Percentiles rank a stretch among this genome's conserved stretches.
Evolutionary conservation across 2,888 invertebrate species (phyloP).

Genomic region (Dryococelus australis): DNA sequence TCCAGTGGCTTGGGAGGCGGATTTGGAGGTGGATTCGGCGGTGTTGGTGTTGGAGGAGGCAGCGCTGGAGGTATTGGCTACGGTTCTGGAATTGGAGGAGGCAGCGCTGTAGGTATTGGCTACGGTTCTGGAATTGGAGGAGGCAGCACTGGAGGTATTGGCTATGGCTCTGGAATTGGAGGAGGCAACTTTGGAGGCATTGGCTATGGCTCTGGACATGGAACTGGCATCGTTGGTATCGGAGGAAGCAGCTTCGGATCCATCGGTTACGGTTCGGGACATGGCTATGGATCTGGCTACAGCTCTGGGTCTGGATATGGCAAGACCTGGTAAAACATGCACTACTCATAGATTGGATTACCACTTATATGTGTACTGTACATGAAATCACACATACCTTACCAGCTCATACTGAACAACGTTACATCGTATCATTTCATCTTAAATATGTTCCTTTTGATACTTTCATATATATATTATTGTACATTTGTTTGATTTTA

Average conservation of each 20-base stretch:
- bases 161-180: neutral
- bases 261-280: neutral
- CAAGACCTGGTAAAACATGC: too few relatives aligned
- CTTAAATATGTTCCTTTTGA: too few relatives aligned
- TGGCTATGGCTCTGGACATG: neutral
- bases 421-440: too few relatives aligned
- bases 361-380: neutral
- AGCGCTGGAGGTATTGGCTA: neutral
- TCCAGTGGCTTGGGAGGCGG: too few relatives aligned
- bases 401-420: too few relatives aligned
- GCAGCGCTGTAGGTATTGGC: neutral
- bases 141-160: slow-evolving; percentile 1
- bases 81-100: neutral
- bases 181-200: neutral
- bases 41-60: neutral
- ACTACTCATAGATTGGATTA: neutral
- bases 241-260: neutral
- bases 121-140: neutral
- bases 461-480: too few relatives aligned
- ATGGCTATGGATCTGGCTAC: too few relatives aligned
- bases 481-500: too few relatives aligned
- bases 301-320: too few relatives aligned
- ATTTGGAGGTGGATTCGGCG: neutral
- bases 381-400: too few relatives aligned
- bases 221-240: neutral